Base-by-base conservation (phyloP, 2,113 vertebrate genomes). In the Peromyscus polionotus region DNA sequence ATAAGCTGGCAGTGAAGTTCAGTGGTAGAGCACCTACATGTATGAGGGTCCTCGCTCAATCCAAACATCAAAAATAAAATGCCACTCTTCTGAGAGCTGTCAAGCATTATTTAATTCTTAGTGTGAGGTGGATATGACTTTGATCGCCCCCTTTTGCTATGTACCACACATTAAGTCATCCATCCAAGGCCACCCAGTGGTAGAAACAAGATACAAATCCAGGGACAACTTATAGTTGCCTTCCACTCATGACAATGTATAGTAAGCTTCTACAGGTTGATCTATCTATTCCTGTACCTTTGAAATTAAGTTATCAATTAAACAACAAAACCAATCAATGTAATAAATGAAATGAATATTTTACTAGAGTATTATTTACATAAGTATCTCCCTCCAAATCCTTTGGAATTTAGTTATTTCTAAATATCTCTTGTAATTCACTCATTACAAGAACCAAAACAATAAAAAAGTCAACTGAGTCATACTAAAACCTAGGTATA, bases 281-380 rank as follows among this genome's bases (percentile, higher is more conserved):
- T 79, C 79, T 92, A 77, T 39, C 70, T 70, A 88, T 54, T 73
- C 24, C 57, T 63, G 67, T 61, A 63, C 86, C 33, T 61, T 76
- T 73, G 84, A 95, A 93, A 92, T 70, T 59, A 84, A 75, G 85
- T 19, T 63, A 70, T 17, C 51, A 88, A 70, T 0, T 95, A 33
- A 94, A 89, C 26, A 19, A 42, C 14, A 79, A 57, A 33, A 67
- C 36, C 22, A 57, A 72, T 22, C 87, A 84, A 0, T 94, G n/a
- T 88, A 75, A 94, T 14, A 33, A 63, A 95, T n/a, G 17, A 54
- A 68, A n/a, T 48, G 16, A 67, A 5, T 26, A 70, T 57, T 39
- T n/a, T 45, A 26, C 24, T 88, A n/a, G 14, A 45, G 1, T 67
- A 73, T 83, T 87, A 77, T 63, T 81, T 81, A 96, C 6, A 20